Evolutionary conservation across 2,888 invertebrate genomes (phyloP).

Genomic region (Sepiola atlantica): DNA sequence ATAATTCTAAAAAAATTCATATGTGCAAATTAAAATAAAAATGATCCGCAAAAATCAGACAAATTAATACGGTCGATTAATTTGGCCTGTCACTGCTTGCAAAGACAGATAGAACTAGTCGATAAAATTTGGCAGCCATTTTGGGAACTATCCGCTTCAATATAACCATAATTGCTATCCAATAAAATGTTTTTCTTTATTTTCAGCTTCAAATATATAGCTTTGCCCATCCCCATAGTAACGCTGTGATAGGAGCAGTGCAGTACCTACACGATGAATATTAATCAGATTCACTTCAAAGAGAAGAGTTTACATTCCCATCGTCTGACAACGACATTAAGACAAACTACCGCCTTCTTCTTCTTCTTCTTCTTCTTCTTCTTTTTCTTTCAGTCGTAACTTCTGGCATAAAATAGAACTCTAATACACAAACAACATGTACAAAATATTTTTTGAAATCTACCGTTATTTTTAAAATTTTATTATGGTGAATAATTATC

Average conservation of each 20-base stretch:
- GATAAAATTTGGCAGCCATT: neutral
- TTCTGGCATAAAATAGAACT: neutral
- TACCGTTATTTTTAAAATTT: neutral
- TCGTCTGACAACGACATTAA: neutral
- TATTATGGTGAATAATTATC: neutral
- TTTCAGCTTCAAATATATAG: neutral
- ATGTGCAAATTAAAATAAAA: neutral
- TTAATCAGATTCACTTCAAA: neutral
- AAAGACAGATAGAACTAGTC: neutral
- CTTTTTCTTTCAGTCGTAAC: neutral
- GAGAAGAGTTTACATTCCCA: neutral
- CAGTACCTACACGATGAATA: neutral
- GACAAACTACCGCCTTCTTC: neutral
- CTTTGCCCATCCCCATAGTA: neutral
- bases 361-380: neutral
- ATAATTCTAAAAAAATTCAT: no score
- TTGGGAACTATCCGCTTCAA: neutral
- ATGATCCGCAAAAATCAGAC: neutral
- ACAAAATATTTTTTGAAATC: neutral
- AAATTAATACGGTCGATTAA: neutral
- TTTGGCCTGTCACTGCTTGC: neutral
- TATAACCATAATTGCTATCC: neutral
- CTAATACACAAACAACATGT: neutral
- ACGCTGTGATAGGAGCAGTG: slow-evolving; percentile 19
- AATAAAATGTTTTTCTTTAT: neutral